Conservation (phyloP, 2,888 invertebrate genomes). For the Callosobruchus maculatus region DNA sequence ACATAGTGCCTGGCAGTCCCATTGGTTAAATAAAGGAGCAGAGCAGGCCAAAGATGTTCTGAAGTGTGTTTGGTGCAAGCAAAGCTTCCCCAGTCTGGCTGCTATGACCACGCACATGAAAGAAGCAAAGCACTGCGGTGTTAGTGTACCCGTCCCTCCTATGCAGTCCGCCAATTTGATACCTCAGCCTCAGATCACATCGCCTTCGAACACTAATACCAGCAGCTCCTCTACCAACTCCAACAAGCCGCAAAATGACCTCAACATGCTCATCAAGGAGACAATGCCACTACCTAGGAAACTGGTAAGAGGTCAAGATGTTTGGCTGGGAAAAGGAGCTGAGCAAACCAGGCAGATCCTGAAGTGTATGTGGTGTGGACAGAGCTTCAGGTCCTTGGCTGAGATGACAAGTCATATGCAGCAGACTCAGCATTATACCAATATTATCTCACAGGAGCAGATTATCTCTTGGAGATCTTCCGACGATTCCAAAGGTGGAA, state of each 20-base stretch:
- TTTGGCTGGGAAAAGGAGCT: constrained; percentile 95
- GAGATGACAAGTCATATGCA: constrained; percentile 99
- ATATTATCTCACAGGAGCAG: constrained; percentile 95
- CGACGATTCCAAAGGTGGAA: constrained; percentile 69
- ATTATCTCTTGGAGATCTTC: constrained; percentile 93
- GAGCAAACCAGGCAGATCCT: constrained; percentile 96
- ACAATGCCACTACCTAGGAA: constrained; percentile 94
- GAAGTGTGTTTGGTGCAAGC: constrained; percentile 97
- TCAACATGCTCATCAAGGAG: constrained; percentile 85
- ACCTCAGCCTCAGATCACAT: constrained; percentile 48
- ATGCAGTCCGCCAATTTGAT: constrained; percentile 54
- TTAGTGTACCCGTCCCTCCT: constrained; percentile 75
- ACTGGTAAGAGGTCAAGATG: constrained; percentile 94
- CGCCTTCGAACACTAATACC: constrained; percentile 46
- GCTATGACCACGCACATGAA: constrained; percentile 97
- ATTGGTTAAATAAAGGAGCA: constrained; percentile 95
- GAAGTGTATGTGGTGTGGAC: constrained; percentile 99
- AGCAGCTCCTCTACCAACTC: constrained; percentile 55
- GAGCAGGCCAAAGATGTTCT: constrained; percentile 94
- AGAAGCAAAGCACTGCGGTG: constrained; percentile 94
- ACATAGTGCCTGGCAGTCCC: constrained; percentile 94
- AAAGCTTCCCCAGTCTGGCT: constrained; percentile 91
- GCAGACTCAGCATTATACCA: constrained; percentile 96
- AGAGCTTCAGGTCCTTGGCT: constrained; percentile 92
- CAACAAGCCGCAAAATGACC: constrained; percentile 68